Conservation (phyloP, 2,113 vertebrate species). For the Eidolon helvum region DNA sequence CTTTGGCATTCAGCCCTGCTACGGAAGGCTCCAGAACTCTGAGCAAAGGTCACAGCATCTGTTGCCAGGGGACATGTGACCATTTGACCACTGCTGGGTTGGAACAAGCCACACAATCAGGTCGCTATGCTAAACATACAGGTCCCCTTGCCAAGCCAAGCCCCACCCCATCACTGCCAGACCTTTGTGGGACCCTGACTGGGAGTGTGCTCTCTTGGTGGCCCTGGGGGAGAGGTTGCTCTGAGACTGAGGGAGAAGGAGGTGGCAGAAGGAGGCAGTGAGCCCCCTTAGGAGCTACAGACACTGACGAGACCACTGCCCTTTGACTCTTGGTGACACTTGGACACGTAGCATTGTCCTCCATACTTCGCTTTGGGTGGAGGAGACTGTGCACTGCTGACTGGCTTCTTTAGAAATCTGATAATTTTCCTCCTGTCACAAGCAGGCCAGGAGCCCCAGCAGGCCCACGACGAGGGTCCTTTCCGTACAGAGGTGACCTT, state of each 20-base stretch:
- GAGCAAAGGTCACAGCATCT: slow-evolving; percentile 65
- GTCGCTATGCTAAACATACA: slow-evolving; percentile 54
- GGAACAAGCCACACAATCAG: slow-evolving; percentile 54
- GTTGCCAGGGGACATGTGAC: slow-evolving; percentile 59
- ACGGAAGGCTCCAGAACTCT: background rate
- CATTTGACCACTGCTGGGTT: slow-evolving; percentile 48
- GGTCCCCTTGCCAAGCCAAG: slow-evolving; percentile 28
- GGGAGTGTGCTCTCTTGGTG: background rate
- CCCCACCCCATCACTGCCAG: slow-evolving; percentile 14
- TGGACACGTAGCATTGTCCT: background rate
- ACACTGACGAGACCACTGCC: background rate
- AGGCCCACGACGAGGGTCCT: background rate
- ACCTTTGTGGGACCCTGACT: background rate
- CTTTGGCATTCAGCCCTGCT: background rate
- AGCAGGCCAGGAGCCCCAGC: background rate
- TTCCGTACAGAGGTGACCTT: background rate
- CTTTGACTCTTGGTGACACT: background rate
- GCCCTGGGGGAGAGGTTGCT: background rate
- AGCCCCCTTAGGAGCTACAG: background rate
- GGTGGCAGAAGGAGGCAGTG: background rate
- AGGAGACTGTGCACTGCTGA: background rate
- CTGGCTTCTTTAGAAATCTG: background rate
- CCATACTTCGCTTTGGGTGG: background rate
- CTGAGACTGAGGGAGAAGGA: background rate
- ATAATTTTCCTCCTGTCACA: background rate